Base-by-base conservation (phyloP, 2,888 invertebrate genomes). In the Dolichopus griseipennis region DNA sequence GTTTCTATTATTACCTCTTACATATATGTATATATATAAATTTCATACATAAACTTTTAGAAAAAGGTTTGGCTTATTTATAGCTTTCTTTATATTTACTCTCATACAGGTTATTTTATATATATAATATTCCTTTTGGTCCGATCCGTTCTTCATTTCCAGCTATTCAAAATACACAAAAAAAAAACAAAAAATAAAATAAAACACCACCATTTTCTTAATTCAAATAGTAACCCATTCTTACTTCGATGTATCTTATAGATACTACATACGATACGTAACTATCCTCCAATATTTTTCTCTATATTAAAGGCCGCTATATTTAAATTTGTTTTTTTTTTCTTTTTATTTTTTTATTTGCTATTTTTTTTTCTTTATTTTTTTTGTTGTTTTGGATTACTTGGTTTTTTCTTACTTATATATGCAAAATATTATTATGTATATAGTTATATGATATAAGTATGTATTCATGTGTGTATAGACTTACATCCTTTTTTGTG, bases 31-130 rank as follows among this genome's bases (percentile, higher is more conserved):
- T n/a, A n/a, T n/a, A 27, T 27, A 27, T 27, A 27, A 27, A 27
- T 27, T 27, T 27, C 27, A 27, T 27, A 27, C 5, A 27, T 27
- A 27, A 27, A 27, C 5, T 27, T 27, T 27, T 5, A 27, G 18
- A 52, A 52, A 52, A 52, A 52, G 52, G 52, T 18, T 52, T 52
- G 52, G 52, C 52, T 52, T 52, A 52, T 52, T 52, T 52, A 52
- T 52, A 52, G 2, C 52, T 52, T 15, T 52, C 52, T 18, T 52
- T 52, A 52, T 18, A 1, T 52, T 52, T 52, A 12, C 18, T 52
- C 18, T 37, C 15, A 52, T 52, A 41, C 41, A 41, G 9, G 41
- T 41, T 12, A 15, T 52, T 52, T 52, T 52, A 18, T 52, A 10
- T 43, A 4, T 43, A 18, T 52, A 5, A 6, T 52, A 18, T 52